phyloP scores from a whole-genome alignment of 2,113 vertebrate species.

The Macrotus californicus region DNA sequence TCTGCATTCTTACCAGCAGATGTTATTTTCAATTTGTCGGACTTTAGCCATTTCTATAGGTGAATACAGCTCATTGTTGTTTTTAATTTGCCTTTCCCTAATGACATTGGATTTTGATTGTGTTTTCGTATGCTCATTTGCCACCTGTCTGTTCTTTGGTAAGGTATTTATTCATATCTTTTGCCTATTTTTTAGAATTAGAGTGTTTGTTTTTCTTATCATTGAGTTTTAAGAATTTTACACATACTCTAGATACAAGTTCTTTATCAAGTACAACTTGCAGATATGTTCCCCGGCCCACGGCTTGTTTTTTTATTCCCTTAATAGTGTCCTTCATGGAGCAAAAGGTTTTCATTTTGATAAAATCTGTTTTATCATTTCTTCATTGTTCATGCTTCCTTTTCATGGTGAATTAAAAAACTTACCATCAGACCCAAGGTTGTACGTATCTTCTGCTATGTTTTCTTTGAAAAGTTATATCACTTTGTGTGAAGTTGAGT shows the following conservation, averaged over 20 bases:
- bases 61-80: not conserved
- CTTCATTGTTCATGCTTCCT: not conserved
- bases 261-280: not conserved
- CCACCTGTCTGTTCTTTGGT: not conserved
- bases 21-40: not conserved
- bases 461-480: not conserved
- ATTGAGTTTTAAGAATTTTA: not conserved
- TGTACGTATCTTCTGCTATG: not conserved
- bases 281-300: not conserved
- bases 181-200: not conserved
- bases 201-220: not conserved
- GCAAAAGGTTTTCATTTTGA: not conserved
- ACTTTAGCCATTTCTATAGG: not conserved
- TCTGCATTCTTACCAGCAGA: not conserved
- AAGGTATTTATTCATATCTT: not conserved
- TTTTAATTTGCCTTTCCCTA: constrained; percentile 19
- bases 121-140: not conserved
- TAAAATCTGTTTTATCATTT: not conserved
- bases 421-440: not conserved
- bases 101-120: not conserved
- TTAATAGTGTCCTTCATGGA: not conserved
- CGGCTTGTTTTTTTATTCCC: not conserved
- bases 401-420: not conserved
- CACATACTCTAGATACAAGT: not conserved
- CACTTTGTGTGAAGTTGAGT: not conserved